Evolutionary conservation across 2,888 invertebrate genomes (phyloP), one percentile per base, ranked within the genome.

Genomic region (Dromius quadrimaculatus): DNA sequence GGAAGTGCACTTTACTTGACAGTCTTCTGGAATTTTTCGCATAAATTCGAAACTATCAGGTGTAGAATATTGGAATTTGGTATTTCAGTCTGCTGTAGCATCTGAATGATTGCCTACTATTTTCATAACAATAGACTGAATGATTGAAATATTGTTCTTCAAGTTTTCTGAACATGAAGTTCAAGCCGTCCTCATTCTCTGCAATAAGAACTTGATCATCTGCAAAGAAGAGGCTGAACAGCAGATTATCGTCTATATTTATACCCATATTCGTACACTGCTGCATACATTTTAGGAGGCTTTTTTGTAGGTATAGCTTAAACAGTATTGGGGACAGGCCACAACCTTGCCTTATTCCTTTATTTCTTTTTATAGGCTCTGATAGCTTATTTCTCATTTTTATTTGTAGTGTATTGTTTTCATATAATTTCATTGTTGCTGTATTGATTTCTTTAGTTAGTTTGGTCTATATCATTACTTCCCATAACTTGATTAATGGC

Each of bases 161-260:
- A n/a, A 47, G 47, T 47, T 47, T 47, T 22, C 41, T n/a, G n/a
- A 41, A 41, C 41, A 41, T 41, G 41, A n/a, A 41, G n/a, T 41
- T 41, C 4, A 41, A n/a, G 15, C n/a, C 41, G 15, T 41, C 41
- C n/a, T 41, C 41, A n/a, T 41, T n/a, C 41, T 6, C 41, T n/a
- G 41, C 41, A n/a, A 41, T n/a, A 6, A 11, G 3, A 41, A 13
- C 41, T 13, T 47, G 47, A 13, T 47, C 47, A 9, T 47, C 47
- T 9, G 47, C 47, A 13, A 47, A 47, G 47, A 47, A 47, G 17
- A 47, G 47, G 8, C 20, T 47, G 20, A 2, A 47, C 11, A 47
- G 47, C 9, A 47, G 20, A 47, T 47, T 47, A 19, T 19, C 20
- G 20, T 22, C 47, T 47, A 47, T 22, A 43, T 43, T 43, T 43